Evolutionary conservation across 2,888 invertebrate genomes (phyloP), one percentile per base, ranked within the genome.

Genomic region (Macaria notata): DNA sequence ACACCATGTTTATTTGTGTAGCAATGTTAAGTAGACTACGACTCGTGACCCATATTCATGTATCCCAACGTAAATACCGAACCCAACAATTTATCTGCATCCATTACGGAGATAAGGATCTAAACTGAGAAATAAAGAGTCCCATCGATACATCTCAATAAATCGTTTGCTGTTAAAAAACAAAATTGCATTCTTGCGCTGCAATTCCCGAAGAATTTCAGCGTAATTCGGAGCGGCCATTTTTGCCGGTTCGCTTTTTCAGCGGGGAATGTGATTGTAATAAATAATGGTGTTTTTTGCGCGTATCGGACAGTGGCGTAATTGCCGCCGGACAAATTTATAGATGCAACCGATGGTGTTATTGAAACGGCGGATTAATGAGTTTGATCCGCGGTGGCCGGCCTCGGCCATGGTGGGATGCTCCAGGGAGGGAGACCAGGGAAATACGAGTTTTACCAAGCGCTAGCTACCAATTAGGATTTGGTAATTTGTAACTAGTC

Each of bases 351-450:
- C 65, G 63, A 62, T 65, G 65, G 64, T 62, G 63, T 64, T 67
- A 68, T 64, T 68, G 69, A 66, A 69, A 75, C 62, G 59, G 47
- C 59, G 61, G 63, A 69, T 70, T 70, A 69, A 70, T 70, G 70
- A 67, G 63, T 67, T 59, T 67, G 63, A 70, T 66, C 62, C 56
- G 44, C 38, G 38, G 38, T 8, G 38, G 38, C 38, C 8, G 38
- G 38, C 5, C 8, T 5, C 8, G 38, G 38, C 8, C 5, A 8
- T 5, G 38, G 38, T 8, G 38, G 38, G 38, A 38, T 38, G 5
- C 6, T 5, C 38, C 38, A 8, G 38, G 8, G 6, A 38, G 38
- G 38, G 38, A 38, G 38, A 38, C 38, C 3, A 3, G 6, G 38
- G 8, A 5, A 38, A 38, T 19, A 19, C 19, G 19, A 19, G 19